phyloP scores from a whole-genome alignment of 1,140 invertebrate species.

The Ganaspis sp. region DNA sequence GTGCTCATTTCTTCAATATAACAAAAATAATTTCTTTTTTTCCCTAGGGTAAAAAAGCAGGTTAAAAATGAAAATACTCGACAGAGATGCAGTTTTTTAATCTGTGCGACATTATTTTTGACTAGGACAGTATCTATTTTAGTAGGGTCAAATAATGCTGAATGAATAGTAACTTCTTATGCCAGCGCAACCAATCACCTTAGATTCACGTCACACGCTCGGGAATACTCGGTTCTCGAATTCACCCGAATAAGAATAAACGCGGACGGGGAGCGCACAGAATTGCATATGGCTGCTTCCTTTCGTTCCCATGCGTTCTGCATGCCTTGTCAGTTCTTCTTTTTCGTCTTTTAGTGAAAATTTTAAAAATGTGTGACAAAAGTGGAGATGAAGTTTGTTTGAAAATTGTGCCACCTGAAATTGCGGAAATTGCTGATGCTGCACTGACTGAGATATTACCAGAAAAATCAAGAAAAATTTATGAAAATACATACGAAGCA shows the following conservation, averaged over 20 bases:
- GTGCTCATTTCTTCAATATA: background rate
- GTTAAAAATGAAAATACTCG: background rate
- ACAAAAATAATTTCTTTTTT: background rate
- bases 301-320: background rate
- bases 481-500: too few species aligned
- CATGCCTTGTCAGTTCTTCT: background rate
- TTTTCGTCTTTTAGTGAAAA: too few species aligned
- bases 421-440: too few species aligned
- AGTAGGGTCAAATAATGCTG: constrained; percentile 1
- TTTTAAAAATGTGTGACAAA: background rate
- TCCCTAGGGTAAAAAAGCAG: background rate
- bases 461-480: too few species aligned
- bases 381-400: background rate
- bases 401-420: too few species aligned
- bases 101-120: background rate
- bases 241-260: too few species aligned
- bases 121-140: background rate
- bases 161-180: background rate
- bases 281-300: background rate
- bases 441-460: too few species aligned
- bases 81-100: background rate
- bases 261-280: background rate
- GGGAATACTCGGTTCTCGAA: too few species aligned
- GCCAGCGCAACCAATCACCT: background rate
- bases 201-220: background rate